Base-by-base conservation (phyloP, 2,797 vertebrate species). In the Melanogrammus aeglefinus region DNA sequence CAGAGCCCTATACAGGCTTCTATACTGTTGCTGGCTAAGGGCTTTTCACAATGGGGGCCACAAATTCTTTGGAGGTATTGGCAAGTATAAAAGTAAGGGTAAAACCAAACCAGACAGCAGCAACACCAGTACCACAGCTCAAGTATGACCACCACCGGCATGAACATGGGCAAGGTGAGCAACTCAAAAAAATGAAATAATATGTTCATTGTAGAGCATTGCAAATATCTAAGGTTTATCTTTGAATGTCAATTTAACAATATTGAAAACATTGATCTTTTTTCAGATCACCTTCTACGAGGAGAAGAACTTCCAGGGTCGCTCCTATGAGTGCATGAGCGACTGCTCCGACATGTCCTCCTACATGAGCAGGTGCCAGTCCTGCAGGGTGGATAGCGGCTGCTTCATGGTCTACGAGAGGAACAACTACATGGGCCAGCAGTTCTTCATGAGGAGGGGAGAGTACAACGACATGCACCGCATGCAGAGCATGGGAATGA, bases 211-310 rank as follows among this genome's bases (percentile, higher is more conserved):
- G 63, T 24, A 27, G 27, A 27, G 24, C 10, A 27, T 63, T 63
- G 57, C 21, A 63, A n/a, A 24, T 63, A 16, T 63, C 57, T 63
- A 21, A 63, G 1, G 36, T 10, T 71, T 27, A 12, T 39, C 6
- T 75, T 66, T 24, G 36, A 77, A 33, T 33, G 51, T 27, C 57
- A 75, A 73, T 5, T 6, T 6, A 8, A 66, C 14, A 35, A 77
- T 39, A 7, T 21, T 69, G n/a, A 69, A 69, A 69, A 69, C n/a
- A 83, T 47, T 0, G 0, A 1, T 39, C 36, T 2, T 33, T 79
- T 69, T 84, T 73, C 80, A 96, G 93, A 91, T 94, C 77, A 91
- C 80, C 81, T 95, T 94, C 80, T 96, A 92, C 51, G 94, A 95
- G 87, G 94, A 95, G 78, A 93, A 85, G 72, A 90, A 92, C 86